Evolutionary conservation across 1,140 invertebrate species (phyloP).

Genomic region (Heterodera carotae): DNA sequence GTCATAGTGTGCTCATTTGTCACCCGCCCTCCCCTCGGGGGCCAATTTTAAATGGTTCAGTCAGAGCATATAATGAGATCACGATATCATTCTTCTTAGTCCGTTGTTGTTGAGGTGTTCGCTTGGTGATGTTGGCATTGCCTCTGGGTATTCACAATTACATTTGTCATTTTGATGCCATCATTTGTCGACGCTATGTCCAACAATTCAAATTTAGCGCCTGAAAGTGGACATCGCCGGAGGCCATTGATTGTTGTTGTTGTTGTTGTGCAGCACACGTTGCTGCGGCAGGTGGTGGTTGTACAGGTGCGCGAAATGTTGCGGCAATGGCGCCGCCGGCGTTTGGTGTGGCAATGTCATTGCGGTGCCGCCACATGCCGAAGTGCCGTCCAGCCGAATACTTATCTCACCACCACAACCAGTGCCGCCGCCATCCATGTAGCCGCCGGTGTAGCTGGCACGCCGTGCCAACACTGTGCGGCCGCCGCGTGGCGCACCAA

Average conservation of each 20-base stretch:
- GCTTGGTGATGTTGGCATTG: too few relatives aligned
- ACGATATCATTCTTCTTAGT: too few relatives aligned
- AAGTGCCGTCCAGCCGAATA: constrained; percentile 31
- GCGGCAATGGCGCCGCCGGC: background rate
- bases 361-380: background rate
- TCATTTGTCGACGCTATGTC: too few relatives aligned
- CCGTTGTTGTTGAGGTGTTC: too few relatives aligned
- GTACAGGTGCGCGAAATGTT: background rate
- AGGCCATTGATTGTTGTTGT: background rate
- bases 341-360: background rate
- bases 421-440: background rate
- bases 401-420: constrained; percentile 22
- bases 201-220: too few relatives aligned
- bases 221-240: constrained; percentile 7
- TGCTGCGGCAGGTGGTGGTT: background rate
- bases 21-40: too few relatives aligned
- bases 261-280: background rate
- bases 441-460: constrained; percentile 4
- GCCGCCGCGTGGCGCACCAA: background rate
- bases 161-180: too few relatives aligned
- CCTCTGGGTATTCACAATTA: too few relatives aligned
- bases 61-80: too few relatives aligned
- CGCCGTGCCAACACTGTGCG: background rate
- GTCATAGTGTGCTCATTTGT: too few relatives aligned
- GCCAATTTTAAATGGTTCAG: too few relatives aligned